Evolutionary conservation across 1,140 invertebrate genomes (phyloP).

Genomic region (Maconellicoccus hirsutus): DNA sequence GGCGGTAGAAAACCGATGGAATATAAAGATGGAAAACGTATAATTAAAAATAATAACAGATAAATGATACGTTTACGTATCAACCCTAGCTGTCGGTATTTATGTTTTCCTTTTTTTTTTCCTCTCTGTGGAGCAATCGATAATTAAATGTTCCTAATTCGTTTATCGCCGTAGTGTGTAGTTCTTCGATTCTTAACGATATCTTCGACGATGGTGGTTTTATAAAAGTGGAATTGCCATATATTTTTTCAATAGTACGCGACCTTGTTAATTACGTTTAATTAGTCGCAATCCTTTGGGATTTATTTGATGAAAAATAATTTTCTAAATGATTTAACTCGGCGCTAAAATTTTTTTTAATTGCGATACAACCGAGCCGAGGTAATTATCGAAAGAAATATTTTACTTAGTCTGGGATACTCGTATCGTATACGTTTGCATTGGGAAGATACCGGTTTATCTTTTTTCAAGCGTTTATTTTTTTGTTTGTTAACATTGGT

Average conservation of each 20-base stretch:
- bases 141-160: not conserved
- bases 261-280: not conserved
- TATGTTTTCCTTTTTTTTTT: too few species aligned
- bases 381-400: not conserved
- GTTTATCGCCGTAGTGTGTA: not conserved
- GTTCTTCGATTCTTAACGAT: not conserved
- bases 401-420: not conserved
- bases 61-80: not conserved
- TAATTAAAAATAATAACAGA: constrained; percentile 10
- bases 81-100: not conserved
- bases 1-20: too few species aligned
- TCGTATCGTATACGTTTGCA: not conserved
- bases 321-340: not conserved
- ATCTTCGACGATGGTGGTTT: not conserved
- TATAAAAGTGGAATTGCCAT: not conserved
- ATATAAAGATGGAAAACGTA: not conserved
- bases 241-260: not conserved
- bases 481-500: not conserved
- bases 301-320: not conserved
- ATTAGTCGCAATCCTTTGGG: not conserved
- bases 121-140: not conserved
- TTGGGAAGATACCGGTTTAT: not conserved
- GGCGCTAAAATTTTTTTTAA: not conserved
- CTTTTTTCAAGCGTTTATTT: not conserved
- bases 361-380: not conserved